Evolutionary conservation across 2,888 invertebrate genomes (phyloP).

Genomic region (Noctuana brunneofusca): DNA sequence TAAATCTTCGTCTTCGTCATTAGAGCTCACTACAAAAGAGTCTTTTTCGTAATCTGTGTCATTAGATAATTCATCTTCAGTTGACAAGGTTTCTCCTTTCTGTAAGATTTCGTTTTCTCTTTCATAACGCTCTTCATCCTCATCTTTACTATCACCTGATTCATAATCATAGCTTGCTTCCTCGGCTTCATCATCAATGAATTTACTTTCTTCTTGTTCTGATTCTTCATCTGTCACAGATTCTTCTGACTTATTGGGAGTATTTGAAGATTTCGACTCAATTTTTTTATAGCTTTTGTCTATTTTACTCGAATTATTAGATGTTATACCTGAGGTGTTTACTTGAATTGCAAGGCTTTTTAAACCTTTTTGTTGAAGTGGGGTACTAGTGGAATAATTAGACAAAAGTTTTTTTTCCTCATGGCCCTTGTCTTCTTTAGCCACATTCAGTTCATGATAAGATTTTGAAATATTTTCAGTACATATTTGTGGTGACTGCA

Average conservation of each 20-base stretch:
- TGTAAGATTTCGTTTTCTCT: slow-evolving; percentile 75
- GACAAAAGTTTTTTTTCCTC: slow-evolving; percentile 53
- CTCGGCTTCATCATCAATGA: slow-evolving; percentile 65
- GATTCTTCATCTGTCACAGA: slow-evolving; percentile 38
- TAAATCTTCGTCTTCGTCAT: slow-evolving; percentile 69
- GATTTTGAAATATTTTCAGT: slow-evolving; percentile 52
- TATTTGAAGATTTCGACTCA: not conserved
- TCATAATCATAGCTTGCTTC: slow-evolving; percentile 71
- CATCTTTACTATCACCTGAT: slow-evolving; percentile 77
- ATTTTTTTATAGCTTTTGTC: slow-evolving; percentile 17
- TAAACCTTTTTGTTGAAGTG: slow-evolving; percentile 55
- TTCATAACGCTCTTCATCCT: slow-evolving; percentile 73
- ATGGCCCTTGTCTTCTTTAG: slow-evolving; percentile 47
- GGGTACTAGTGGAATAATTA: slow-evolving; percentile 68
- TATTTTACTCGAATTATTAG: slow-evolving; percentile 40
- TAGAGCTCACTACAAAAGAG: slow-evolving; percentile 81
- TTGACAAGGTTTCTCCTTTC: slow-evolving; percentile 79
- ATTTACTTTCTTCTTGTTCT: slow-evolving; percentile 45
- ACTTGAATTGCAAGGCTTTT: slow-evolving; percentile 56
- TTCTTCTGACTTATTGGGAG: slow-evolving; percentile 18
- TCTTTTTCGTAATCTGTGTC: slow-evolving; percentile 77
- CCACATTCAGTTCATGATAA: slow-evolving; percentile 44
- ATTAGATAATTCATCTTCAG: slow-evolving; percentile 68
- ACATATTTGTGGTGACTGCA: slow-evolving; percentile 46
- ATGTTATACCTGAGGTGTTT: slow-evolving; percentile 59